These are phyloP conservation scores for Psittacara wagleri DNA, from an alignment of 2,113 vertebrate species.

Conservation along the genomic window DNA sequence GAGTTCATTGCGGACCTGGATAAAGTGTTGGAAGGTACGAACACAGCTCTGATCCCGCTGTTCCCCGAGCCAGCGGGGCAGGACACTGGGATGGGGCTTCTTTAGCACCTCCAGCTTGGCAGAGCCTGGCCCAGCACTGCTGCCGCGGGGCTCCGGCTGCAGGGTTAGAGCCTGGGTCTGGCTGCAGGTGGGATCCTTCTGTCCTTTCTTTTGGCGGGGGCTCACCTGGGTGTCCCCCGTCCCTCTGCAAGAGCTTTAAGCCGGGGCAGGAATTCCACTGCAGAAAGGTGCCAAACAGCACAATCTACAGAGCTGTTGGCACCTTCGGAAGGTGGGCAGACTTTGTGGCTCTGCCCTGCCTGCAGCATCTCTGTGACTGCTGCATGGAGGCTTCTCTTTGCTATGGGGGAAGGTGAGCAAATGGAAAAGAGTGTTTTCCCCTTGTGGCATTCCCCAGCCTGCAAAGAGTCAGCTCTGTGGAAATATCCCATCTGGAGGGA, in stretches of 20 bases:
- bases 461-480: neutral
- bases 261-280: neutral
- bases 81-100: neutral
- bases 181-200: neutral
- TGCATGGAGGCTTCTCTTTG: neutral
- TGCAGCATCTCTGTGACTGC: neutral
- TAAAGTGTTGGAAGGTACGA: conserved; percentile 51
- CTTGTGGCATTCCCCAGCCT: neutral
- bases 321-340: neutral
- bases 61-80: accelerated
- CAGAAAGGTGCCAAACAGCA: neutral
- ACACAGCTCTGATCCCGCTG: accelerated
- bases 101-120: accelerated
- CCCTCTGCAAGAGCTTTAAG: neutral
- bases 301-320: neutral
- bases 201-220: neutral
- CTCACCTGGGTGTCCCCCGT: neutral
- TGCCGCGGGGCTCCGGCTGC: neutral
- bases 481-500: neutral
- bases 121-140: neutral
- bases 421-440: neutral
- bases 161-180: neutral
- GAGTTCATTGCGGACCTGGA: conserved; percentile 70
- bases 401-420: neutral
- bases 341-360: neutral